Percentiles rank a stretch among this genome's conserved stretches.
Conservation (phyloP, 2,888 invertebrate species). For the Coleophora deauratella region DNA sequence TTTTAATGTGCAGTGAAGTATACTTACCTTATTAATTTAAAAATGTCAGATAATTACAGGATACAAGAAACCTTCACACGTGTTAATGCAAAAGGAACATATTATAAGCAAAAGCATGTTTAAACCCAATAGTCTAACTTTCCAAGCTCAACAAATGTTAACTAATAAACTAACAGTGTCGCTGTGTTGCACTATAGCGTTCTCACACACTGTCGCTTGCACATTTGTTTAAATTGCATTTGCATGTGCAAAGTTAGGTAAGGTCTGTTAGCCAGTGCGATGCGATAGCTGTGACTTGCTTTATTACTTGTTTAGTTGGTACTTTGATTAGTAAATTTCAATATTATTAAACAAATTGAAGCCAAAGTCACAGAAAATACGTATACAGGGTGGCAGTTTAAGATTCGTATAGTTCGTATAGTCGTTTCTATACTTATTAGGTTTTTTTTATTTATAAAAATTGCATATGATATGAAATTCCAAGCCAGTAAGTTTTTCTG, state of each 20-base stretch:
- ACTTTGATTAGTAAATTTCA: too few species aligned
- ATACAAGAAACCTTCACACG: too few species aligned
- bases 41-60: too few species aligned
- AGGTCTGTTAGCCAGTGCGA: constrained; percentile 14
- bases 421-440: background rate
- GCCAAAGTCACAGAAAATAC: background rate
- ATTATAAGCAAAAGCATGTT: too few species aligned
- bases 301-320: background rate
- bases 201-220: constrained; percentile 64
- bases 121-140: too few species aligned
- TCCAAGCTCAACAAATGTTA: constrained; percentile 29
- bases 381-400: background rate
- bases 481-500: too few species aligned
- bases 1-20: too few species aligned
- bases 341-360: background rate
- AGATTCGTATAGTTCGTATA: background rate
- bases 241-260: constrained; percentile 53
- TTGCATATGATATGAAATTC: too few species aligned
- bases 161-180: constrained; percentile 46
- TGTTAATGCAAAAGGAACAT: too few species aligned
- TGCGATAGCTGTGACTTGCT: background rate
- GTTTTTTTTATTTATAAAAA: background rate
- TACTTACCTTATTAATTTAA: too few species aligned
- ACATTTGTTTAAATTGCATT: constrained; percentile 72
- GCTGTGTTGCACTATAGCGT: constrained; percentile 45